Base-by-base conservation (phyloP, 2,797 vertebrate species). In the Poecile montanus region DNA sequence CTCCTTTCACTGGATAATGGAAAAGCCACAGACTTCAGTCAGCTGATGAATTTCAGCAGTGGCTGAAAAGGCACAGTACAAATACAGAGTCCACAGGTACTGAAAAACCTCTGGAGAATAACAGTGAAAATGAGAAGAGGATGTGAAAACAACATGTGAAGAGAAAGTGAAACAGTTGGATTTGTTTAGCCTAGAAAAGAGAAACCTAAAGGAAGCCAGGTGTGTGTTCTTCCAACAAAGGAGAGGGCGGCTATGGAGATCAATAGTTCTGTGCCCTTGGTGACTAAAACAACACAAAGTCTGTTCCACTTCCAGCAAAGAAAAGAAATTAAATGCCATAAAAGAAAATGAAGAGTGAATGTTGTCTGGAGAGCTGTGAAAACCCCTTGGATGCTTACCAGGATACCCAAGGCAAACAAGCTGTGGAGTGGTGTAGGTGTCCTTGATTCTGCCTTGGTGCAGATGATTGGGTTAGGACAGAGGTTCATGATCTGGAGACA, bases 191-290 rank as follows among this genome's bases (percentile, higher is more conserved):
- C 51, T 57, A 26, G 87, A 44, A 93, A 88, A 85, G 27, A 32
- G 72, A 95, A 94, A 76, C 67, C 67, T 85, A 13, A 53, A 87
- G 62, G 62, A 91, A 87, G 27, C 63, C 60, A 71, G 48, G 71
- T 66, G 73, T 60, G 27, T 45, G 32, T 79, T 92, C 86, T 87
- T 83, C 50, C 78, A 77, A 40, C 34, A 91, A 86, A 88, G 62
- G 34, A 60, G 50, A 70, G 13, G 61, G 60, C 22, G 13, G 53
- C 27, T 40, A 2, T 58, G 76, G 76, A n/a, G 29, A 88, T 95
- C 89, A 88, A 90, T 94, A 96, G 57, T 81, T 95, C 89, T 72
- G 50, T 83, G 82, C 73, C 95, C 70, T 95, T 75, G 45, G 67
- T 88, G 82, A 90, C 75, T 75, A 62, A 85, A 93, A 89, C 77